Evolutionary conservation across 2,888 invertebrate genomes (phyloP).

Genomic region (Xanthia togata): DNA sequence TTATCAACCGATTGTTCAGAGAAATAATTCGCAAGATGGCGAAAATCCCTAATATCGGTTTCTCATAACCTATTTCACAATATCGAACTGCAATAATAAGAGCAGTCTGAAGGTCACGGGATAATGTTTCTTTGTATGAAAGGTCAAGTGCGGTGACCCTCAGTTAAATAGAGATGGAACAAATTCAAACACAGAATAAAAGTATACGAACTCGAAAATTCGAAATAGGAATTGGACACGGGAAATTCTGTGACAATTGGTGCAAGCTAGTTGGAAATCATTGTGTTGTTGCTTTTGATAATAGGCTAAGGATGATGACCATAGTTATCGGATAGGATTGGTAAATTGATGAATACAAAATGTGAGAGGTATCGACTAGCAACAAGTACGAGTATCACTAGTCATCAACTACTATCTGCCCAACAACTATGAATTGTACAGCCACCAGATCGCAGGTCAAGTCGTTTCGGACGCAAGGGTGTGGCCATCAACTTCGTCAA

Average conservation of each 20-base stretch:
- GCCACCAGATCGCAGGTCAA: conserved; percentile 99
- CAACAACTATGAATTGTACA: conserved; percentile 99
- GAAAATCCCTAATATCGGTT: conserved; percentile 57
- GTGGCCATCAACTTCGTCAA: conserved; percentile 99
- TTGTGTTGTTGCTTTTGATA: neutral
- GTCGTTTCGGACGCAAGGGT: conserved; percentile 99
- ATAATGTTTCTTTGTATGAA: conserved; percentile 55
- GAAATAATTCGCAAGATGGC: conserved; percentile 39
- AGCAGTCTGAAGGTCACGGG: conserved; percentile 57
- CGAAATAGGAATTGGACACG: conserved; percentile 5
- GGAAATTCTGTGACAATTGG: conserved; percentile 24
- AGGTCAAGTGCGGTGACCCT: conserved; percentile 62
- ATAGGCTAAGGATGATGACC: neutral
- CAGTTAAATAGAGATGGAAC: conserved; percentile 45
- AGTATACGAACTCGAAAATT: conserved; percentile 18
- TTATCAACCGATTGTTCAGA: conserved; percentile 39
- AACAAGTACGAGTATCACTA: conserved; percentile 99
- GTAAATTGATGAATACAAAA: too few relatives aligned
- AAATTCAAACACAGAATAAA: conserved; percentile 32
- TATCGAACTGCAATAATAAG: conserved; percentile 50
- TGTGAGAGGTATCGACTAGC: conserved; percentile 99
- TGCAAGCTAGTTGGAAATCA: neutral
- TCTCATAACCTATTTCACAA: conserved; percentile 62
- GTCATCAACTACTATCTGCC: conserved; percentile 99
- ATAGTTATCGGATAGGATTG: neutral